Evolutionary conservation across 2,888 invertebrate species (phyloP), one percentile per base, ranked within the genome.

Genomic region (Malacosoma neustria): DNA sequence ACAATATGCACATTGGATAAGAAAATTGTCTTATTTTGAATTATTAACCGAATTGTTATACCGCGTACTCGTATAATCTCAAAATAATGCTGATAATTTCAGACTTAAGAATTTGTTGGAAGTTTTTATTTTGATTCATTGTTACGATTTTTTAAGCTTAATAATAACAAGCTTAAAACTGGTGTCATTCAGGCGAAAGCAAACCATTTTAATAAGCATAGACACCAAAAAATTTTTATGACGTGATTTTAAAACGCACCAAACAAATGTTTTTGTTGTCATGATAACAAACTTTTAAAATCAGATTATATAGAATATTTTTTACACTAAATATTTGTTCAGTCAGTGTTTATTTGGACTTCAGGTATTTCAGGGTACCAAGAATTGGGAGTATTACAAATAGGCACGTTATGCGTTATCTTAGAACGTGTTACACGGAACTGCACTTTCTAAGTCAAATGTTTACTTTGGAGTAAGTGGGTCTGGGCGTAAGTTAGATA

Each of bases 381-480:
- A 52, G 71, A 75, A 80, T 74, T 68, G 63, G 62, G 70, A 62
- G 66, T 69, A 69, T 61, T 56, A 63, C 61, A 68, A 73, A 72
- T 66, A 72, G 56, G 56, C 68, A 61, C 68, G 63, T 65, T 64
- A 61, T 56, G 64, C 53, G 57, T 76, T 79, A 81, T 81, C 76
- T 76, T 47, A 61, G 58, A 53, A 72, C 76, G 69, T 64, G 68
- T 70, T 77, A 84, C 85, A 84, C 72, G 80, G 69, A 79, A 81
- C 76, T 73, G 75, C 82, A 85, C 85, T 85, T 84, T 85, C 84
- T 82, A 82, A 73, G 60, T 72, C 70, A 82, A 84, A 85, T 82
- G 71, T 85, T 85, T 75, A 66, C 57, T 67, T 64, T 72, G 52
- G 66, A 71, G 74, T 73, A 75, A 79, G 73, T 72, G 73, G 72